These are phyloP conservation scores for Epistrophella euchroma DNA, from an alignment of 2,888 invertebrate genomes.

Conservation along the genomic window DNA sequence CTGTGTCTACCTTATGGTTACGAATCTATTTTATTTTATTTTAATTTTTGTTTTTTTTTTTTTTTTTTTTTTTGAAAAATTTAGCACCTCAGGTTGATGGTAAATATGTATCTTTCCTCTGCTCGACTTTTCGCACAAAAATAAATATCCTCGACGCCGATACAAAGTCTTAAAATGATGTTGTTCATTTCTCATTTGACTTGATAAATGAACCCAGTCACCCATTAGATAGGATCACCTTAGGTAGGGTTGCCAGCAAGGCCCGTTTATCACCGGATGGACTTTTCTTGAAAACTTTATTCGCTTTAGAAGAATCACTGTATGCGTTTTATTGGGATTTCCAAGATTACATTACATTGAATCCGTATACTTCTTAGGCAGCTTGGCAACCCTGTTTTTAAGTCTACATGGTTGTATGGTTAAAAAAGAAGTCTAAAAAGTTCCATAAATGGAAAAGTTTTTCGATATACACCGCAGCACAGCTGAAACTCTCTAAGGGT, in stretches of 20 bases:
- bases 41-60: neutral
- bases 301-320: neutral
- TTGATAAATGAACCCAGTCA: slow-evolving; percentile 72
- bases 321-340: neutral
- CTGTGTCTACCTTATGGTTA: slow-evolving; percentile 49
- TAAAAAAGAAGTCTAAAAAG: slow-evolving; percentile 57
- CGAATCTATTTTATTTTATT: slow-evolving; percentile 2
- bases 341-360: neutral
- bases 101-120: neutral
- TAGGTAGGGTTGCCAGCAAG: neutral
- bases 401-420: neutral
- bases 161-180: slow-evolving; percentile 65
- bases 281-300: neutral
- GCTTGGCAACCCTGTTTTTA: neutral
- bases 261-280: too few relatives aligned
- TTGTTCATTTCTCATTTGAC: slow-evolving; percentile 75
- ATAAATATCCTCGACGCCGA: slow-evolving; percentile 59
- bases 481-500: slow-evolving; percentile 13
- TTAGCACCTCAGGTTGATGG: slow-evolving; percentile 39
- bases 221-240: slow-evolving; percentile 54
- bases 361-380: neutral
- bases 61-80: slow-evolving; percentile 26
- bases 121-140: slow-evolving; percentile 49
- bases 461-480: slow-evolving; percentile 52
- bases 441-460: slow-evolving; percentile 68